Evolutionary conservation across 1,140 invertebrate genomes (phyloP), one percentile per base, ranked within the genome.

Genomic region (Drosophila elegans): DNA sequence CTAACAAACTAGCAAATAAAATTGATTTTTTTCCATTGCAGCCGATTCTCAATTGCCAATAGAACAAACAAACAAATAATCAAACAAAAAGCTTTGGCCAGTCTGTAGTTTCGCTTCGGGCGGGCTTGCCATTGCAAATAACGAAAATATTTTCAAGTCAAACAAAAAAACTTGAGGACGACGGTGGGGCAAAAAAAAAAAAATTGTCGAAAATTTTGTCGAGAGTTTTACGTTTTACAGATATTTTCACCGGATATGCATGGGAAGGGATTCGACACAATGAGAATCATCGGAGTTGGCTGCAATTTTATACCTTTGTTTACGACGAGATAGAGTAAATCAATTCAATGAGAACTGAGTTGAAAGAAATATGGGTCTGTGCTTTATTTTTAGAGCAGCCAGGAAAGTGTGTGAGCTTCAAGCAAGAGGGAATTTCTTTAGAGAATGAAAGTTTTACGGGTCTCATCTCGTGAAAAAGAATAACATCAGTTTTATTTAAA

Each of bases 341-440:
- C 73, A 74, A 55, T 39, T 74, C 39, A 16, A 51, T 45, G 39
- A 55, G 46, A 61, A 68, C 51, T 48, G 57, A 79, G 75, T 76
- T 86, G 78, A 81, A 64, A 78, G 78, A 86, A 72, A 86, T 81
- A 86, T 86, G 51, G 42, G 21, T 59, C n/a, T 27, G 49, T 42
- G 56, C 45, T 55, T 64, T 59, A 56, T 74, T 51, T 79, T 69
- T 56, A 64, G 52, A 60, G 59, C 39, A 60, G 36, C 41, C 61
- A 11, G 45, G 12, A 16, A 52, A 72, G 57, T 72, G 46, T 55
- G 42, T 13, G 36, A 13, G 11, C 12, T 21, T n/a, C n/a, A 61
- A 55, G 13, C 4, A 29, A 10, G 7, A n/a, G 25, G 3, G 11
- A 41, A 25, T 32, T 59, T 32, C 16, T 61, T 2, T 9, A 5